These are phyloP conservation scores for Acipenser oxyrinchus DNA, from an alignment of 2,797 vertebrate genomes.

Conservation along the genomic window DNA sequence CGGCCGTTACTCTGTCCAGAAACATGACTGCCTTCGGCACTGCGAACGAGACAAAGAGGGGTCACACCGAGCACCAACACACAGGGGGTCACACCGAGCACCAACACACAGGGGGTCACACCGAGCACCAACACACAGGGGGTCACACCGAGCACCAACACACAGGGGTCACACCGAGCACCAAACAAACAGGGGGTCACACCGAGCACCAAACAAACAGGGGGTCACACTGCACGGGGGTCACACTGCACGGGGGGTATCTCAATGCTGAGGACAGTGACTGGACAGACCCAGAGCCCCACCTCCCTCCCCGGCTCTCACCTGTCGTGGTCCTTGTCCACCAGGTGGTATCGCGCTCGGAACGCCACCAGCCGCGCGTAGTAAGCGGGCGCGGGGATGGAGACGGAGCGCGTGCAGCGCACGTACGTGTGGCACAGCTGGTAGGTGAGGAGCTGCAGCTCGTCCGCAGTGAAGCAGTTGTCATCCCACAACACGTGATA, in stretches of 20 bases:
- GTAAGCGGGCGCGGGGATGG: constrained; percentile 94
- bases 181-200: too few relatives aligned
- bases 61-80: too few relatives aligned
- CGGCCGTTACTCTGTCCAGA: constrained; percentile 98
- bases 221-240: too few relatives aligned
- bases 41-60: constrained; percentile 35
- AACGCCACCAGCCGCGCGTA: constrained; percentile 94
- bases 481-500: constrained; percentile 98
- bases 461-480: constrained; percentile 96
- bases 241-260: too few relatives aligned
- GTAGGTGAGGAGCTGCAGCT: constrained; percentile 93
- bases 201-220: too few relatives aligned
- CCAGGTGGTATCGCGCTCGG: constrained; percentile 91
- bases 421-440: constrained; percentile 98
- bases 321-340: constrained; percentile 99
- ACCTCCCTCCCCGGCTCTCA: constrained; percentile 30
- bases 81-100: too few relatives aligned
- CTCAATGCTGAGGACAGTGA: neutral
- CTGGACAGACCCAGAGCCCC: neutral
- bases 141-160: too few relatives aligned
- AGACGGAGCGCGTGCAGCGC: constrained; percentile 92
- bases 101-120: too few relatives aligned
- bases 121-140: too few relatives aligned
- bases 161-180: too few relatives aligned
- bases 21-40: constrained; percentile 95